A percentile compares a stretch with the other conserved stretches of the same genome.
These are phyloP conservation scores for Tinamus guttatus DNA, from an alignment of 2,113 vertebrate genomes.

Conservation along the genomic window DNA sequence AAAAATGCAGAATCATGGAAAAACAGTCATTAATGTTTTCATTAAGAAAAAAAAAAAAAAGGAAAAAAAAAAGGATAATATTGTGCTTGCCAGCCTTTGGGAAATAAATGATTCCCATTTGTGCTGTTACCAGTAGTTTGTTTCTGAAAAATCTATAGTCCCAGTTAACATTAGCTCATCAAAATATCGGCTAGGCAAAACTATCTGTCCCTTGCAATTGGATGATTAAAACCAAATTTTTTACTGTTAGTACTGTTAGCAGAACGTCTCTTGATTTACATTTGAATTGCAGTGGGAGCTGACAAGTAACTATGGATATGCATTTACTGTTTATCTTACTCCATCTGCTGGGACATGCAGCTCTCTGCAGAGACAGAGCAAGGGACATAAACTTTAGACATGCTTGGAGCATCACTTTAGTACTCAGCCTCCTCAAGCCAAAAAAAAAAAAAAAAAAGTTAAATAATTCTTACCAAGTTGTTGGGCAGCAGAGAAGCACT, in stretches of 20 bases:
- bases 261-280: not conserved
- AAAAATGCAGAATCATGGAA: not conserved
- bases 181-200: not conserved
- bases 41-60: not conserved
- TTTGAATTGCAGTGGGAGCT: not conserved
- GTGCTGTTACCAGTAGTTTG: not conserved
- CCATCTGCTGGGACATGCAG: constrained; percentile 1
- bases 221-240: not conserved
- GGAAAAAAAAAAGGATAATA: not conserved
- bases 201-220: not conserved
- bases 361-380: not conserved
- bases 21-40: not conserved
- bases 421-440: not conserved
- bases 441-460: not conserved
- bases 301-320: not conserved
- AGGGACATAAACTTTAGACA: not conserved
- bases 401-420: not conserved
- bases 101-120: not conserved
- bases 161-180: not conserved
- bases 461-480: not conserved
- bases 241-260: not conserved
- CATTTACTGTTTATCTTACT: constrained; percentile 8
- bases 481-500: not conserved
- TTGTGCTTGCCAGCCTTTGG: not conserved
- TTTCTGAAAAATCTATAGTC: not conserved